Percentiles rank a stretch among this genome's conserved stretches.
Conservation (phyloP, 2,113 vertebrate species). For the Picathartes gymnocephalus region DNA sequence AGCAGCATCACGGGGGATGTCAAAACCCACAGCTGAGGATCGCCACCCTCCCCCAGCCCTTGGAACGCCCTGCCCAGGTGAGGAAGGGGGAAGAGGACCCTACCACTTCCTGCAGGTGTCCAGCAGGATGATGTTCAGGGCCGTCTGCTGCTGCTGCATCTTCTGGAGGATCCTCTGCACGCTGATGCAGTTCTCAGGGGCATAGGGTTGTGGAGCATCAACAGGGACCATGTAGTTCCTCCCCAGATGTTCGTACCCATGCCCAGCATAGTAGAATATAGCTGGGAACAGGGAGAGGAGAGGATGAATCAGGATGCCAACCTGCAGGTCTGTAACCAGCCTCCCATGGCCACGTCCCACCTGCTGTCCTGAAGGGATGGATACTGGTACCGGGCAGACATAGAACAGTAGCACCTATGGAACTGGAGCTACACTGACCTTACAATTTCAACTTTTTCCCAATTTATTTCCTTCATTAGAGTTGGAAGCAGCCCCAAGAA, state of each 20-base stretch:
- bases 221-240: slow-evolving; percentile 86
- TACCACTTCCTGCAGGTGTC: slow-evolving; percentile 83
- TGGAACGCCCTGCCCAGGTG: rapidly evolving
- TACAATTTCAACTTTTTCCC: background rate
- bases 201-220: slow-evolving; percentile 83
- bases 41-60: background rate
- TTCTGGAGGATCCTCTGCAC: slow-evolving; percentile 81
- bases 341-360: rapidly evolving
- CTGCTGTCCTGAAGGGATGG: background rate
- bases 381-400: background rate
- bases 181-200: slow-evolving; percentile 81
- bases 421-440: rapidly evolving
- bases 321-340: background rate
- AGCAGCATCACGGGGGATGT: rapidly evolving
- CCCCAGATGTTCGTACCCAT: slow-evolving; percentile 80
- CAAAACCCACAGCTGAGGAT: background rate
- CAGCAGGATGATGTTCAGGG: slow-evolving; percentile 80
- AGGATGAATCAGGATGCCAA: background rate
- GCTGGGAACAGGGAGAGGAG: slow-evolving; percentile 57
- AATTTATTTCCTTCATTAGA: background rate
- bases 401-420: background rate
- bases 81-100: background rate
- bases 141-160: slow-evolving; percentile 81
- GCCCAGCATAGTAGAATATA: slow-evolving; percentile 89
- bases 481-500: background rate